Evolutionary conservation across 2,797 vertebrate genomes (phyloP).

Genomic region (Capromys pilorides): DNA sequence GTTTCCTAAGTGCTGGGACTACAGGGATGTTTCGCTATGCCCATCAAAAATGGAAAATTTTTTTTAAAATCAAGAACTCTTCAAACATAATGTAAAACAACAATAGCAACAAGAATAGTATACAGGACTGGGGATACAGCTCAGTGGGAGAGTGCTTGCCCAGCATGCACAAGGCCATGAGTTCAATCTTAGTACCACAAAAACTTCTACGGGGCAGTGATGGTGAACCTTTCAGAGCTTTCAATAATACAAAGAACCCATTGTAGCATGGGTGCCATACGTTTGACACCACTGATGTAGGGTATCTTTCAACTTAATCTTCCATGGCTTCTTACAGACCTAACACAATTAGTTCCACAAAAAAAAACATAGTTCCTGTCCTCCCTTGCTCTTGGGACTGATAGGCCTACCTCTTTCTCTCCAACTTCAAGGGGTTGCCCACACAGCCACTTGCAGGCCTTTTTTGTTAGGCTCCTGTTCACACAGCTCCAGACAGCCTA

Average conservation of each 20-base stretch:
- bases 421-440: neutral
- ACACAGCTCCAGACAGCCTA: neutral
- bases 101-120: neutral
- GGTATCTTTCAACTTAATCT: conserved; percentile 14
- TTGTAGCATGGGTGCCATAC: neutral
- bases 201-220: neutral
- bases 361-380: conserved; percentile 12
- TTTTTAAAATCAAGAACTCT: neutral
- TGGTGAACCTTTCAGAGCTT: neutral
- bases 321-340: neutral
- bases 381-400: conserved; percentile 1
- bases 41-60: neutral
- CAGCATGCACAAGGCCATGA: too few species aligned
- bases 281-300: neutral
- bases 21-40: neutral
- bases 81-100: conserved; percentile 49
- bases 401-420: neutral
- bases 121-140: neutral
- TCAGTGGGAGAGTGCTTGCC: too few species aligned
- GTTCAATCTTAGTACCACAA: too few species aligned
- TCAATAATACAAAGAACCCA: neutral
- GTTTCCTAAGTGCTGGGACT: neutral
- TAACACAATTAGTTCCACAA: conserved; percentile 36
- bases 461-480: neutral
- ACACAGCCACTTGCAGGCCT: neutral